These are phyloP conservation scores for Cheilosia variabilis DNA, from an alignment of 2,888 invertebrate species.

Conservation along the genomic window DNA sequence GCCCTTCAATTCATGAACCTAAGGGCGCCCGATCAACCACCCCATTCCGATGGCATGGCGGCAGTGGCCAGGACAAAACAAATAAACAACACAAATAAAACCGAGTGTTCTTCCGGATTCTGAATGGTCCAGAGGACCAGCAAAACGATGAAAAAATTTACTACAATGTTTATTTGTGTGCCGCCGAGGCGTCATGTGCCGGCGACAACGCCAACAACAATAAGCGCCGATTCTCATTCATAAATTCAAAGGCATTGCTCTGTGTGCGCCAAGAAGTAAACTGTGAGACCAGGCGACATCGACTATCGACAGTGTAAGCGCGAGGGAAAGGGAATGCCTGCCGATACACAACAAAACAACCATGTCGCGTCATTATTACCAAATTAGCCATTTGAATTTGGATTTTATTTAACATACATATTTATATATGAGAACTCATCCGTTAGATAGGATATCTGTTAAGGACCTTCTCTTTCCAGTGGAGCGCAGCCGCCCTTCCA, in stretches of 20 bases:
- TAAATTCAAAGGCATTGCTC: conserved; percentile 58
- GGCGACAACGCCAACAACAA: conserved; percentile 54
- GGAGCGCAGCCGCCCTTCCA: not conserved
- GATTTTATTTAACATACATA: conserved; percentile 70
- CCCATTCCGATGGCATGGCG: conserved; percentile 1
- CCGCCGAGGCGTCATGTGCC: conserved; percentile 63
- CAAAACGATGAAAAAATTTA: conserved; percentile 53
- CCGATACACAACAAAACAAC: conserved; percentile 59
- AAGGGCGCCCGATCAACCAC: conserved; percentile 37
- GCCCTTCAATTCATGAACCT: conserved; percentile 60
- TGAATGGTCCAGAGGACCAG: conserved; percentile 62
- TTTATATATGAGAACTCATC: conserved; percentile 57
- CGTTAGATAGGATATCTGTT: conserved; percentile 53
- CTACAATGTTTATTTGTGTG: conserved; percentile 74
- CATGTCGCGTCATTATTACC: conserved; percentile 71
- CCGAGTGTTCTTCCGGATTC: conserved; percentile 66
- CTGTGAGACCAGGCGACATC: not conserved
- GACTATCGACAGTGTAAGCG: not conserved
- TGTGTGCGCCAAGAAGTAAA: conserved; percentile 24
- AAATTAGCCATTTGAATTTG: conserved; percentile 74
- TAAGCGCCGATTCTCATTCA: conserved; percentile 58
- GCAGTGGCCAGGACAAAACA: conserved; percentile 56
- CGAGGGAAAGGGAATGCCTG: conserved; percentile 13
- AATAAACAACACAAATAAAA: conserved; percentile 64
- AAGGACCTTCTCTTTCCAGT: conserved; percentile 36